Percentiles rank a stretch among this genome's conserved stretches.
Evolutionary conservation across 2,797 vertebrate genomes (phyloP).

Genomic region (Synanceia verrucosa): DNA sequence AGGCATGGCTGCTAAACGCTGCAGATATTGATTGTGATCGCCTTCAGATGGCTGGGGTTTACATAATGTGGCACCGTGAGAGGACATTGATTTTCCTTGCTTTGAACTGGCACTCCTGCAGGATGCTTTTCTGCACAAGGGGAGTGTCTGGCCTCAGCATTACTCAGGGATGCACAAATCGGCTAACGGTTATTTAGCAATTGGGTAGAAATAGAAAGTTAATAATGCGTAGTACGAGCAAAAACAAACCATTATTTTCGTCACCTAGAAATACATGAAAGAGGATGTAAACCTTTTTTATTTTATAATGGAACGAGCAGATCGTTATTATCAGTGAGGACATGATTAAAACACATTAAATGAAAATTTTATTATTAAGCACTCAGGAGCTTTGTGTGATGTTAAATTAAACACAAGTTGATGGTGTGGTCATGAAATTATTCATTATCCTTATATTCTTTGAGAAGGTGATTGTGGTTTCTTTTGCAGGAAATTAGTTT

Average conservation of each 20-base stretch:
- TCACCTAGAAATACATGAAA: conserved; percentile 6
- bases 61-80: conserved; percentile 50
- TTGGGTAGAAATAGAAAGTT: conserved; percentile 44
- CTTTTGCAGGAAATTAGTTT: conserved; percentile 50
- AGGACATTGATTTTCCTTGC: conserved; percentile 62
- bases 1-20: conserved; percentile 9
- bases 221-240: conserved; percentile 50
- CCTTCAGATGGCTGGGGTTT: conserved; percentile 58
- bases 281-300: neutral
- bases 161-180: conserved; percentile 16
- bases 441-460: conserved; percentile 28
- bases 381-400: conserved; percentile 16
- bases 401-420: conserved; percentile 44
- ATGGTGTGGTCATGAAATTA: conserved; percentile 18
- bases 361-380: conserved; percentile 14
- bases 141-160: conserved; percentile 25
- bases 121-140: conserved; percentile 46
- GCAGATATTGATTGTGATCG: conserved; percentile 42
- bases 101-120: conserved; percentile 51
- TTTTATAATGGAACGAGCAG: neutral
- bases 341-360: conserved; percentile 28
- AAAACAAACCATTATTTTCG: conserved; percentile 18
- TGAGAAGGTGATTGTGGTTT: conserved; percentile 13
- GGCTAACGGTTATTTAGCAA: conserved; percentile 9
- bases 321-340: conserved; percentile 24